These are phyloP conservation scores for Epinephelus coioides DNA, from an alignment of 2,797 vertebrate species.

Conservation along the genomic window DNA sequence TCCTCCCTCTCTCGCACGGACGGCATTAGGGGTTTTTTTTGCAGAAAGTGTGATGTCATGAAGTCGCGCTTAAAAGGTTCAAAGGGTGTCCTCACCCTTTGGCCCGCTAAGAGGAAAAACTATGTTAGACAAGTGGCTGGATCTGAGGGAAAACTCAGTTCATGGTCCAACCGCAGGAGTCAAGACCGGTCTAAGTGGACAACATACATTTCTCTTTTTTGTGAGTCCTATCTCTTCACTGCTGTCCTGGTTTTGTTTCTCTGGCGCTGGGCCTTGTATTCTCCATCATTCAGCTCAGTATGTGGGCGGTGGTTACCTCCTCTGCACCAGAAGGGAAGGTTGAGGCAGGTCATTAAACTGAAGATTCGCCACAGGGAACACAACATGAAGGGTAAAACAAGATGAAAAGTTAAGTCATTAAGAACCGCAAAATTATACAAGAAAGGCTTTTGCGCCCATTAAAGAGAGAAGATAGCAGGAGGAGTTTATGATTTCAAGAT, in stretches of 20 bases:
- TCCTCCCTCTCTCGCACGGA: slow-evolving; percentile 46
- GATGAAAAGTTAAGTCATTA: slow-evolving; percentile 63
- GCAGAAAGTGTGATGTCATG: slow-evolving; percentile 61
- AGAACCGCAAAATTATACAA: slow-evolving; percentile 31
- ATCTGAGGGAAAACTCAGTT: slow-evolving; percentile 48
- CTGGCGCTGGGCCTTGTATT: slow-evolving; percentile 50
- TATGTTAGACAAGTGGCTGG: slow-evolving; percentile 65
- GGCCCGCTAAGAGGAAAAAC: slow-evolving; percentile 39
- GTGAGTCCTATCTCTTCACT: background rate
- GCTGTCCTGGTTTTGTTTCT: slow-evolving; percentile 61
- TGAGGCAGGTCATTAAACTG: slow-evolving; percentile 47
- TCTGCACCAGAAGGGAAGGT: slow-evolving; percentile 49
- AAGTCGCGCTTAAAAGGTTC: slow-evolving; percentile 59
- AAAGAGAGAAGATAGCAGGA: slow-evolving; percentile 15
- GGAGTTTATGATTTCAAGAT: slow-evolving; percentile 10
- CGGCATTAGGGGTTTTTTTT: slow-evolving; percentile 47
- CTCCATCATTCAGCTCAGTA: slow-evolving; percentile 33
- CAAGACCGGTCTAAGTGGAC: slow-evolving; percentile 39
- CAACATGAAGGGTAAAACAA: slow-evolving; percentile 44
- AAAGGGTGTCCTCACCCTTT: slow-evolving; percentile 52
- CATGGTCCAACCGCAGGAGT: slow-evolving; percentile 44
- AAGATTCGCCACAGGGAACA: slow-evolving; percentile 45
- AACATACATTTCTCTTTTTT: slow-evolving; percentile 16
- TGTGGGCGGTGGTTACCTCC: slow-evolving; percentile 46
- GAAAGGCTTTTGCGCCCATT: slow-evolving; percentile 33